phyloP scores from a whole-genome alignment of 2,797 vertebrate genomes.

The Manis crassicaudata region DNA sequence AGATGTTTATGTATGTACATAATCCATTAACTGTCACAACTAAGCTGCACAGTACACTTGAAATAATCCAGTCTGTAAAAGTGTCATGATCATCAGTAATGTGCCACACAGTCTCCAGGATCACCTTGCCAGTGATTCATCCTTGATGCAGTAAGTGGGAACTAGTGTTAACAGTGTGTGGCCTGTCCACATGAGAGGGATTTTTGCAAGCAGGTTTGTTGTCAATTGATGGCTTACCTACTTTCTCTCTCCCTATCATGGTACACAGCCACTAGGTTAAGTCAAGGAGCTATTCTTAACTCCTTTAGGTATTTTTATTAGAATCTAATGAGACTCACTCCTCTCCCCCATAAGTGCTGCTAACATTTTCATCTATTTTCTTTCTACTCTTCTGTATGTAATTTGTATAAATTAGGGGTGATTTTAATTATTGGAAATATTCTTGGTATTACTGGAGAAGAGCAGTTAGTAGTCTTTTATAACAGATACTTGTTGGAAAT shows the following conservation, averaged over 20 bases:
- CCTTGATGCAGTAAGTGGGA: not conserved
- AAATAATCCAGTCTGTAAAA: not conserved
- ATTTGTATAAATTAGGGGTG: constrained; percentile 3
- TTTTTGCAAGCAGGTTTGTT: not conserved
- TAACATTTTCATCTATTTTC: not conserved
- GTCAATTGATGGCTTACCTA: not conserved
- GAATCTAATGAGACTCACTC: not conserved
- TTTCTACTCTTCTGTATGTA: not conserved
- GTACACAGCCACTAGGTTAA: not conserved
- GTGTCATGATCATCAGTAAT: not conserved
- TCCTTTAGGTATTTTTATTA: constrained; percentile 32
- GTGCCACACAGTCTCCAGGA: not conserved
- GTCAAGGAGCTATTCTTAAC: not conserved
- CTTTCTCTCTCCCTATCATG: not conserved
- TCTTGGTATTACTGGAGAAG: not conserved
- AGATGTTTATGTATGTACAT: not conserved
- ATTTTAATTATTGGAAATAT: constrained; percentile 28
- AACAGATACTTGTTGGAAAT: constrained; percentile 20
- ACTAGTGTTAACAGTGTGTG: not conserved
- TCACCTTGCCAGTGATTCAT: not conserved
- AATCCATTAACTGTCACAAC: not conserved
- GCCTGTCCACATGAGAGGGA: not conserved
- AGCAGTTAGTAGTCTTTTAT: not conserved
- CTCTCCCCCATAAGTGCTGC: not conserved
- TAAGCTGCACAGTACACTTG: not conserved